Percentiles rank a stretch among this genome's conserved stretches.
These are phyloP conservation scores for Pseudomyrmex flavicornis DNA, from an alignment of 1,140 invertebrate genomes.

Conservation along the genomic window DNA sequence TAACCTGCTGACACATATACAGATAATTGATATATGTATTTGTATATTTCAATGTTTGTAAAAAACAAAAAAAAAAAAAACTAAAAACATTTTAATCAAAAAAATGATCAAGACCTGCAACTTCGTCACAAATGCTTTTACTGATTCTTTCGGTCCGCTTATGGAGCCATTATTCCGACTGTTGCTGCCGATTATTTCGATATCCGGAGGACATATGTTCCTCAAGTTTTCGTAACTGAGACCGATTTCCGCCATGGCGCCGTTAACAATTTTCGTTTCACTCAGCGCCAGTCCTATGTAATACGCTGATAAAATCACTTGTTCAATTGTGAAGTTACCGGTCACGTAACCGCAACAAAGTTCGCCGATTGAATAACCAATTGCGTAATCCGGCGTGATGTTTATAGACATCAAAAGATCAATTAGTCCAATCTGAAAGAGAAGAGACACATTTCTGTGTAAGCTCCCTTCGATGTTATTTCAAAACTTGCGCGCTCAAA, in stretches of 20 bases:
- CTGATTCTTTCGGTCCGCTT: not conserved
- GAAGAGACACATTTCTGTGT: too few relatives aligned
- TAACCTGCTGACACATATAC: constrained; percentile 87
- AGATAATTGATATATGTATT: not conserved
- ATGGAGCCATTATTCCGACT: not conserved
- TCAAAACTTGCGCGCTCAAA: constrained; percentile 54
- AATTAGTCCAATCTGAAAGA: not conserved
- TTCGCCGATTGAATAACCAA: constrained; percentile 27
- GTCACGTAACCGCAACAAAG: not conserved
- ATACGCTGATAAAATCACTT: constrained; percentile 19
- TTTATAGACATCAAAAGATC: constrained; percentile 10
- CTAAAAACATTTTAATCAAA: too few relatives aligned
- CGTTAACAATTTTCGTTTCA: not conserved
- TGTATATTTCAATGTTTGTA: too few relatives aligned
- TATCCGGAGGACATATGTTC: constrained; percentile 11
- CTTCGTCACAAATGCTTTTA: not conserved
- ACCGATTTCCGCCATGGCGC: constrained; percentile 8
- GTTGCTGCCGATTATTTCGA: constrained; percentile 3
- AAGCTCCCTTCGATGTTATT: too few relatives aligned
- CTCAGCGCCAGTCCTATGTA: constrained; percentile 1
- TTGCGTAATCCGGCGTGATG: constrained; percentile 45
- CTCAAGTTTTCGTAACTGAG: not conserved
- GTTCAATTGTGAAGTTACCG: not conserved
- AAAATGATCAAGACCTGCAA: not conserved
- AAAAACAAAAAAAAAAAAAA: not conserved